Percentiles rank a stretch among this genome's conserved stretches.
phyloP scores from a whole-genome alignment of 2,888 invertebrate genomes.

The Nomada goodeniana region DNA sequence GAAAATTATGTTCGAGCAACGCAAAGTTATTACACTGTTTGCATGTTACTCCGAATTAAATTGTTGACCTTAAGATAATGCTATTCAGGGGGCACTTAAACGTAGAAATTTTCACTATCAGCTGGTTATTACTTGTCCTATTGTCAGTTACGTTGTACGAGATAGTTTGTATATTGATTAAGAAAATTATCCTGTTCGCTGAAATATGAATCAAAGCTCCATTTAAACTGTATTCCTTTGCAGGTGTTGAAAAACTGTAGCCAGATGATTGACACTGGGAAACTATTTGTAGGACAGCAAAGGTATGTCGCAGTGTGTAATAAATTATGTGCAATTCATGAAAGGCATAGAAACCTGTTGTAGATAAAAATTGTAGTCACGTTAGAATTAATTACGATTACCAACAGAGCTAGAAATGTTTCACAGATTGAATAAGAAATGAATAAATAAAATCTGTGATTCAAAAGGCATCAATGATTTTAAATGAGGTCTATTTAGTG shows the following conservation, averaged over 20 bases:
- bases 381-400: background rate
- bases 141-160: background rate
- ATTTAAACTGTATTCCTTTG: slow-evolving; percentile 60
- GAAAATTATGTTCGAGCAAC: background rate
- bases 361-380: background rate
- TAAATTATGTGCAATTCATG: slow-evolving; percentile 2
- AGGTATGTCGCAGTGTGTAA: slow-evolving; percentile 86
- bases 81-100: background rate
- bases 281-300: slow-evolving; percentile 96
- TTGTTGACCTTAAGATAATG: background rate
- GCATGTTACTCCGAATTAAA: background rate
- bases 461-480: slow-evolving; percentile 6
- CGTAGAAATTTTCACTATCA: background rate
- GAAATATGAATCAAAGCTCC: too few relatives aligned
- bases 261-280: slow-evolving; percentile 96
- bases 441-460: background rate
- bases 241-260: slow-evolving; percentile 93
- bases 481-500: slow-evolving; percentile 10
- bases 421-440: background rate
- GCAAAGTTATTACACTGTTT: slow-evolving; percentile 3
- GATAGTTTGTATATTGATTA: too few relatives aligned
- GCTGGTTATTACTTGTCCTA: background rate
- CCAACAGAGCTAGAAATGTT: background rate
- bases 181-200: too few relatives aligned
- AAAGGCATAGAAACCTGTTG: background rate